Evolutionary conservation across 2,888 invertebrate genomes (phyloP).

Genomic region (Andricus curvator): DNA sequence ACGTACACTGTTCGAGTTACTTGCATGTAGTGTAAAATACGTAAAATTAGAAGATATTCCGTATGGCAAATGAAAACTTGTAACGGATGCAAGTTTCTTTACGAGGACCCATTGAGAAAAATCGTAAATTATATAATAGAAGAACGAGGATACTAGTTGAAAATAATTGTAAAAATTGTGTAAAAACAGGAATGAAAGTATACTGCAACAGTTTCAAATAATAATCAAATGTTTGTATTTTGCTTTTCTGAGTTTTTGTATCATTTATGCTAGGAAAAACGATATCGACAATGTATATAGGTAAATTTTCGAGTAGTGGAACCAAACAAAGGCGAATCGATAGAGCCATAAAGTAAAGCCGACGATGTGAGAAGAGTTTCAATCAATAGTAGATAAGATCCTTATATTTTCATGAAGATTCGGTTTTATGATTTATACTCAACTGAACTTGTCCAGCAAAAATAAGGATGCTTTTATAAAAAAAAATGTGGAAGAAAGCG

Average conservation of each 20-base stretch:
- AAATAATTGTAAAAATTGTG: conserved; percentile 28
- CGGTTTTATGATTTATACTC: not conserved
- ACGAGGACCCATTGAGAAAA: not conserved
- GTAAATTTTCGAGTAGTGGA: not conserved
- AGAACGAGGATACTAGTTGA: not conserved
- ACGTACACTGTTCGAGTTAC: not conserved
- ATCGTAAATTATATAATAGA: not conserved
- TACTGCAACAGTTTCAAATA: not conserved
- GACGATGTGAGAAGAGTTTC: not conserved
- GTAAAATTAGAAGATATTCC: conserved; percentile 1
- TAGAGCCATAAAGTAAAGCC: not conserved
- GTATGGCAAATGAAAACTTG: not conserved
- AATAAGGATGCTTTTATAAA: not conserved
- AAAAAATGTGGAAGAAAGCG: not conserved
- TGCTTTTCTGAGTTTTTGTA: not conserved
- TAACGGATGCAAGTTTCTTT: not conserved
- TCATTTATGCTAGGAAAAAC: not conserved
- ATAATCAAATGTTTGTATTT: not conserved
- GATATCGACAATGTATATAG: not conserved
- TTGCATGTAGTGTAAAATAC: conserved; percentile 30
- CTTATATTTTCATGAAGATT: not conserved
- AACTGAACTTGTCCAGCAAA: not conserved
- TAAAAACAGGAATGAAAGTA: conserved; percentile 28
- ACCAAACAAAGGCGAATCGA: not conserved
- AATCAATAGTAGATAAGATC: not conserved